Evolutionary conservation across 30 jellyfish, hydroid and myxozoan species (phyloP).

Genomic region (Nemopilema nomurai): DNA sequence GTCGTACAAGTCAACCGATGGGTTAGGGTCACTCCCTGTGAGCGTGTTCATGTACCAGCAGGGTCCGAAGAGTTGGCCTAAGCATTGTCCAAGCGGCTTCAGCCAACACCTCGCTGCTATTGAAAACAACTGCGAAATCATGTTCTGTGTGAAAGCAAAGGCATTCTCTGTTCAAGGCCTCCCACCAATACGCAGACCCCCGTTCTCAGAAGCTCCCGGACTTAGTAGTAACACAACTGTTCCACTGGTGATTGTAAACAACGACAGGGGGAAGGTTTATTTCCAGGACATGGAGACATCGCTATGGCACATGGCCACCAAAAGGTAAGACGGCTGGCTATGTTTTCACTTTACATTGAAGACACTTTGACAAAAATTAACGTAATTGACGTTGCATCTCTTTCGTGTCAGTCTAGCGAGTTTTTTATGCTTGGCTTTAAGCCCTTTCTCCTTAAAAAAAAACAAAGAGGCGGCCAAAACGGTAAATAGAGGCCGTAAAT

Average conservation of each 20-base stretch:
- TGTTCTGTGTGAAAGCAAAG: constrained; percentile 73
- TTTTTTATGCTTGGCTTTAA: too few relatives aligned
- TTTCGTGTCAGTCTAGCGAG: too few relatives aligned
- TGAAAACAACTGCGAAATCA: constrained; percentile 68
- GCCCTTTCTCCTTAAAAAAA: too few relatives aligned
- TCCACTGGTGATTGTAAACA: constrained; percentile 70
- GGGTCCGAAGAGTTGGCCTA: constrained; percentile 79
- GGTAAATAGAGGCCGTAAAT: too few relatives aligned
- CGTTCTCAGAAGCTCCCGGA: constrained; percentile 67
- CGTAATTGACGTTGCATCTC: too few relatives aligned
- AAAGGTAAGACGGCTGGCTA: constrained; percentile 46
- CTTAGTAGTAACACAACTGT: constrained; percentile 58
- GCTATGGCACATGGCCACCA: constrained; percentile 63
- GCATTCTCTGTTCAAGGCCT: constrained; percentile 65
- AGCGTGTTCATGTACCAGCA: constrained; percentile 44
- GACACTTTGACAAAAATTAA: too few relatives aligned
- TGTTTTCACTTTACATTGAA: too few relatives aligned
- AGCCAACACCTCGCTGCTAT: constrained; percentile 80
- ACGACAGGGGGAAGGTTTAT: constrained; percentile 70
- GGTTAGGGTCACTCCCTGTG: constrained; percentile 18
- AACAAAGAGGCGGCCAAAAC: too few relatives aligned
- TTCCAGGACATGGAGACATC: constrained; percentile 45
- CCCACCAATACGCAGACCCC: constrained; percentile 69
- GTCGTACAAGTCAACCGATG: background rate
- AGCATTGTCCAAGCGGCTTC: constrained; percentile 70